Evolutionary conservation across 2,797 vertebrate species (phyloP), one percentile per base, ranked within the genome.

Genomic region (Spea hammondii): DNA sequence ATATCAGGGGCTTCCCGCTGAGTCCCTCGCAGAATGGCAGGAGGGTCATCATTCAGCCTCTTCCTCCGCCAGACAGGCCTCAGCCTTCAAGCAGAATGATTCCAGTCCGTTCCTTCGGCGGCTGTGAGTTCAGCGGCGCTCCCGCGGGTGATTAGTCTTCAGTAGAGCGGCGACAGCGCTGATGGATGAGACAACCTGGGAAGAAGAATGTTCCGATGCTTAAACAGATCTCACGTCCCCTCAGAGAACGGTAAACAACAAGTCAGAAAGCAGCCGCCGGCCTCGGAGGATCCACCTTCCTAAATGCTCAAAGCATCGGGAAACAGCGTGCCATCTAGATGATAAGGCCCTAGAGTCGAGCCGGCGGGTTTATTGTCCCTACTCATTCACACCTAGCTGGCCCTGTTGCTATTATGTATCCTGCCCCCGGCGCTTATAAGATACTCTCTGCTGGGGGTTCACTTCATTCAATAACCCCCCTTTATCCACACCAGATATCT

Each of bases 191-290:
- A 57, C 83, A 88, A 88, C 87, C 89, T 90, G 85, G 65, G 67
- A 91, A 86, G 87, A 88, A 74, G 86, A 88, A 87, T 87, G 86
- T 88, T 88, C 88, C 85, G 88, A 85, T 89, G 86, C 88, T 92
- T 89, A 89, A 91, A 91, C 85, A 88, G 86, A 91, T 90, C 88
- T 84, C 84, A 85, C 88, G 89, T 86, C 88, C 85, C 86, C 83
- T 84, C 86, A 84, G 55, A 85, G 84, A 85, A 84, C 84, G 83
- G 74, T 84, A 90, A 88, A 89, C 78, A 80, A 76, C 79, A 65
- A 65, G 72, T 49, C 73, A 70, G 11, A 80, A 70, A 71, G 65
- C 73, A 71, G 55, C 46, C 65, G 0, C 7, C 72, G 13, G 44
- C 57, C 78, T 51, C 72, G 1, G 53, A 47, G 78, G 78, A 53